These are phyloP conservation scores for Zelleria hepariella DNA, from an alignment of 2,888 invertebrate genomes.

Conservation along the genomic window DNA sequence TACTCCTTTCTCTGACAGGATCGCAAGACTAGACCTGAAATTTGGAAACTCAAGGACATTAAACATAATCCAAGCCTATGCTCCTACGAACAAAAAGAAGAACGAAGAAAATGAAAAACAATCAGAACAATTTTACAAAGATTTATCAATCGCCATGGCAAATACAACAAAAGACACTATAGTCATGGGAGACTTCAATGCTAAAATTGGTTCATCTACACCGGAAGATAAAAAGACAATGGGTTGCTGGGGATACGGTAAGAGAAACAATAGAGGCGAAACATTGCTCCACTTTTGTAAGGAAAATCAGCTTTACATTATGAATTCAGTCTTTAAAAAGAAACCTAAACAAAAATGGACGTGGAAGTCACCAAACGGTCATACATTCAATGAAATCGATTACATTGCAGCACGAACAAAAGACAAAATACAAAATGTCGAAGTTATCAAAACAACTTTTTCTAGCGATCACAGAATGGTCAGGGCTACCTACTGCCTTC, in stretches of 20 bases:
- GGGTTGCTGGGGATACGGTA: constrained; percentile 1
- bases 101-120: constrained; percentile 1
- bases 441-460: background rate
- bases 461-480: constrained; percentile 5
- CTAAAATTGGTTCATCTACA: constrained; percentile 4
- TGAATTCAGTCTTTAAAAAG: background rate
- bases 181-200: constrained; percentile 9
- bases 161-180: background rate
- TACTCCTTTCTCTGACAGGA: constrained; percentile 6
- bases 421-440: background rate
- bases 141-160: background rate
- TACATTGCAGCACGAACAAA: no score
- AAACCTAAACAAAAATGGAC: constrained; percentile 4
- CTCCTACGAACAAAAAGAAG: constrained; percentile 6
- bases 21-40: background rate
- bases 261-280: constrained; percentile 7
- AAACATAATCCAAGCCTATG: constrained; percentile 8
- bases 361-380: constrained; percentile 4
- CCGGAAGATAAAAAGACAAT: background rate
- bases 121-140: constrained; percentile 3
- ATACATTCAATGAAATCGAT: constrained; percentile 7
- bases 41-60: background rate
- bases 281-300: constrained; percentile 5
- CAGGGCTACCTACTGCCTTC: background rate
- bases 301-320: constrained; percentile 5